These are phyloP conservation scores for Scleropages formosus DNA, from an alignment of 2,797 vertebrate species.

Conservation along the genomic window DNA sequence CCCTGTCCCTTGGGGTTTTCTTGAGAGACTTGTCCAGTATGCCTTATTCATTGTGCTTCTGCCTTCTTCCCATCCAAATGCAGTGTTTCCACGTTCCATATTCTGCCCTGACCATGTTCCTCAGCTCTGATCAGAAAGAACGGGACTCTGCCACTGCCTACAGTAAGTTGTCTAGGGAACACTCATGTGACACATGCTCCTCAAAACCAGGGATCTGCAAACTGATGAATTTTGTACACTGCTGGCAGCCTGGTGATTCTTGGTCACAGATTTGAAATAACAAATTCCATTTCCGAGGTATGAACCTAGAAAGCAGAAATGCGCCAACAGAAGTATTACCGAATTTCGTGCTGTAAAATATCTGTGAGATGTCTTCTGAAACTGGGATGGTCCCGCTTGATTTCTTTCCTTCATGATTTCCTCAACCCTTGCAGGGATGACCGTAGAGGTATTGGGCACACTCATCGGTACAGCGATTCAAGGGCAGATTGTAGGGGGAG, in stretches of 20 bases:
- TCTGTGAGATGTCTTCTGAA: neutral
- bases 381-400: neutral
- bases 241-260: no score
- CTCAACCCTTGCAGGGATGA: slow-evolving; percentile 79
- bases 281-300: no score
- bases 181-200: no score
- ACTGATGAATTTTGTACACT: no score
- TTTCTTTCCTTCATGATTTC: slow-evolving; percentile 3
- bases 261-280: no score
- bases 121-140: slow-evolving; percentile 88
- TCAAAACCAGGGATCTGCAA: no score
- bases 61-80: slow-evolving; percentile 20
- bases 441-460: slow-evolving; percentile 84
- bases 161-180: slow-evolving; percentile 66
- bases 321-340: no score
- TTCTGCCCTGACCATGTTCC: slow-evolving; percentile 96
- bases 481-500: slow-evolving; percentile 88
- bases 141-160: slow-evolving; percentile 92
- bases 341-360: no score
- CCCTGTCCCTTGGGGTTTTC: no score
- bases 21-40: neutral
- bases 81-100: slow-evolving; percentile 97
- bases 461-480: slow-evolving; percentile 90
- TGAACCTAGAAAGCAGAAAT: no score
- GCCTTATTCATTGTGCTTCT: neutral